A percentile compares a stretch with the other conserved stretches of the same genome.
Conservation (phyloP, 2,797 vertebrate species). For the Synanceia verrucosa region DNA sequence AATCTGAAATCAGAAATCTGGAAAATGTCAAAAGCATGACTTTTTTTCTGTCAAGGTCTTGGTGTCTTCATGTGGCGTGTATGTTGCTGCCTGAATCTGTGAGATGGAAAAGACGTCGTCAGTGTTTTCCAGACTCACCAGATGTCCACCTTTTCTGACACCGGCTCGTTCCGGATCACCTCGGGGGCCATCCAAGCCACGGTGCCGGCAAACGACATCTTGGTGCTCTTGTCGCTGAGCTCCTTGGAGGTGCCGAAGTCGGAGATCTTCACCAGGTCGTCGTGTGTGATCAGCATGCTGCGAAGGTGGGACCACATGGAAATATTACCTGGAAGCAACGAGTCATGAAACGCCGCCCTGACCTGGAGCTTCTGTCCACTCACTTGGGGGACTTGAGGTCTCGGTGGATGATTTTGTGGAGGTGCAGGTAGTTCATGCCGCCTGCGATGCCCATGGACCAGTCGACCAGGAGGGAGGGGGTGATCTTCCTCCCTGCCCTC, state of each 20-base stretch:
- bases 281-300: constrained; percentile 98
- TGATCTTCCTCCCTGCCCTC: constrained; percentile 93
- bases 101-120: not conserved
- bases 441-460: constrained; percentile 99
- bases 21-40: no score
- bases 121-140: constrained; percentile 80
- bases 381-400: constrained; percentile 99
- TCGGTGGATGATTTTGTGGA: constrained; percentile 98
- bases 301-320: not conserved
- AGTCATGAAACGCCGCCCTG: not conserved
- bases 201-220: constrained; percentile 97
- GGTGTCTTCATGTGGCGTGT: no score
- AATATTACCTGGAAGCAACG: not conserved
- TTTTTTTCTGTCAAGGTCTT: no score
- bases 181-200: constrained; percentile 99
- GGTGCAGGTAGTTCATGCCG: constrained; percentile 98
- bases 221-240: constrained; percentile 97
- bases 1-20: no score
- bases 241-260: constrained; percentile 98
- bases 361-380: constrained; percentile 60
- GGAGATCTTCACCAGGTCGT: constrained; percentile 97
- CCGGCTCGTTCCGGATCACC: constrained; percentile 95
- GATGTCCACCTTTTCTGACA: constrained; percentile 98
- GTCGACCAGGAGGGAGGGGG: constrained; percentile 92
- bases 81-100: not conserved